phyloP scores from a whole-genome alignment of 2,113 vertebrate species.

The Oryzias woworae region DNA sequence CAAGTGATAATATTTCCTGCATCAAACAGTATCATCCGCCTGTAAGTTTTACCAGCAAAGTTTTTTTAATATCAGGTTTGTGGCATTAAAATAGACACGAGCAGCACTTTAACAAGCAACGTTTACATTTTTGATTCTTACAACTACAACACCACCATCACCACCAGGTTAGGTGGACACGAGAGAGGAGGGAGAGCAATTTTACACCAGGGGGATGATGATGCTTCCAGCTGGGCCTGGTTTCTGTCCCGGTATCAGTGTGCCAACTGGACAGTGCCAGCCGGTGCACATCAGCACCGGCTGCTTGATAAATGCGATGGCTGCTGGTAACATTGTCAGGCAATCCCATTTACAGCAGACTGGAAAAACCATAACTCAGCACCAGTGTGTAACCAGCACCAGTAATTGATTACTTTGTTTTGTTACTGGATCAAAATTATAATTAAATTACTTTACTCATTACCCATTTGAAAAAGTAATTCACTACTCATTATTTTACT shows the following conservation, averaged over 20 bases:
- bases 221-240: conserved; percentile 57
- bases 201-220: conserved; percentile 25
- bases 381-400: too few species aligned
- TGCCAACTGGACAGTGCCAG: conserved; percentile 67
- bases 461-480: too few species aligned
- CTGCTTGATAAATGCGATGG: conserved; percentile 68
- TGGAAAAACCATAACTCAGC: conserved; percentile 10
- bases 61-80: too few species aligned
- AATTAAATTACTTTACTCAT: too few species aligned
- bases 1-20: neutral
- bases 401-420: too few species aligned
- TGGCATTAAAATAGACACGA: too few species aligned
- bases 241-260: conserved; percentile 62
- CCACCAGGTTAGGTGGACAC: conserved; percentile 17
- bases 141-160: too few species aligned
- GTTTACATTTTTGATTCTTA: too few species aligned
- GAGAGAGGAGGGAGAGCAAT: conserved; percentile 22
- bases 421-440: too few species aligned
- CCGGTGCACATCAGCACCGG: conserved; percentile 63
- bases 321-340: conserved; percentile 61
- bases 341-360: conserved; percentile 69
- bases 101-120: too few species aligned
- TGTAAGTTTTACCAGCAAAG: neutral
- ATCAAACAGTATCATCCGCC: neutral
- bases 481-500: too few species aligned